Conservation (phyloP, 2,888 invertebrate genomes). For the Perithous albicinctus region DNA sequence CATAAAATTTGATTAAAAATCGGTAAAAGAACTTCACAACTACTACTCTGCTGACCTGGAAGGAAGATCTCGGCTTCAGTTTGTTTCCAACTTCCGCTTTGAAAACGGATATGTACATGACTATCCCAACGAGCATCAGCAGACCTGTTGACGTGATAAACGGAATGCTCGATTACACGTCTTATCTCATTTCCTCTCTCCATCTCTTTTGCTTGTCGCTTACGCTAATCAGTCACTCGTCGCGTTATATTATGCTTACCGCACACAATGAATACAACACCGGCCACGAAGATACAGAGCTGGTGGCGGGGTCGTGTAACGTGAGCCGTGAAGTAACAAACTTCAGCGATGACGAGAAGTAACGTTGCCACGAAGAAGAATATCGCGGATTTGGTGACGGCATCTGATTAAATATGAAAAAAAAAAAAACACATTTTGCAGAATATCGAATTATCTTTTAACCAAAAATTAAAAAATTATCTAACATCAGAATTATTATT, state of each 20-base stretch:
- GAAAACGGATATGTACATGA: slow-evolving; percentile 96
- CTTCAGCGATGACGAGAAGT: slow-evolving; percentile 91
- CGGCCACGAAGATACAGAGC: slow-evolving; percentile 93
- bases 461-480: too few species aligned
- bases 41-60: slow-evolving; percentile 85
- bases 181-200: background rate
- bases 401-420: slow-evolving; percentile 86
- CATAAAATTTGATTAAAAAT: too few species aligned
- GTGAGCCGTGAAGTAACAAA: slow-evolving; percentile 93
- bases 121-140: slow-evolving; percentile 95
- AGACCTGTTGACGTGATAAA: slow-evolving; percentile 88
- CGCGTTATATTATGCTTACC: slow-evolving; percentile 86
- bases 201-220: background rate
- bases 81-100: slow-evolving; percentile 96
- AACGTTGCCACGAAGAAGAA: slow-evolving; percentile 92
- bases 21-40: background rate
- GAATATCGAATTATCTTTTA: too few species aligned
- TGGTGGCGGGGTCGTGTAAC: slow-evolving; percentile 90
- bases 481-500: too few species aligned
- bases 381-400: slow-evolving; percentile 93
- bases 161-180: slow-evolving; percentile 9
- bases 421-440: too few species aligned
- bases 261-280: slow-evolving; percentile 95
- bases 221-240: background rate
- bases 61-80: slow-evolving; percentile 91